Base-by-base conservation (phyloP, 1,140 invertebrate genomes). In the Anthonomus grandis region DNA sequence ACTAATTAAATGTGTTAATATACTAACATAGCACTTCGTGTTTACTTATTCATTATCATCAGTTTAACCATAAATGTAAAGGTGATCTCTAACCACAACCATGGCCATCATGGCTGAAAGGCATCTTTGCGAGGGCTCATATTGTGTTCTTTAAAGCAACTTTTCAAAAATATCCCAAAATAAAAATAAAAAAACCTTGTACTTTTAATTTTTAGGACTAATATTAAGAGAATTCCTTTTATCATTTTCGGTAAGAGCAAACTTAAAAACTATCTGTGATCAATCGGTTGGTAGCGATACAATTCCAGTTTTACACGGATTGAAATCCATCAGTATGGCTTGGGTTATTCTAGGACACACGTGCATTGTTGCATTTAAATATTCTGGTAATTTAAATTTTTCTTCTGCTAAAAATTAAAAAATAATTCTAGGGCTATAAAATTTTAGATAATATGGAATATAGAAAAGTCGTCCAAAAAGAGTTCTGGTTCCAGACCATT, bases 331-430 rank as follows among this genome's bases (percentile, higher is more conserved):
- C 31, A 92, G 90, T 61, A 94, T 95, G 90, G 84, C 84, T 5
- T 95, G 93, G 93, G 90, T 96, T 0, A 90, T 97, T 38, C 80
- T 95, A 2, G 93, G 91, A 0, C 93, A 97, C 72, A 90, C 90
- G 0, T 93, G 85, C 75, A 89, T 89, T 69, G 82, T 87, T 44
- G 83, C 84, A 1, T 91, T 91, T 70, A 91, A 90, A 75, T 91
- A 90, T 68, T 87, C 89, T 1, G 77, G 76, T 78, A 61, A 58
- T 47, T 47, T 25, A 27, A 34, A n/a, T 21, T 9, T 51, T 36
- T 55, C 10, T 6, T 1, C 15, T 34, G n/a, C 17, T 13, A 18
- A 31, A 39, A 24, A 49, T 9, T 23, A 34, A 22, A 34, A 25
- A 23, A 15, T 44, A 9, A 58, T 15, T 41, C 48, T 48, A 3